Percentiles rank a stretch among this genome's conserved stretches.
Conservation (phyloP, 1,140 invertebrate species). For the Drosophila kikkawai region DNA sequence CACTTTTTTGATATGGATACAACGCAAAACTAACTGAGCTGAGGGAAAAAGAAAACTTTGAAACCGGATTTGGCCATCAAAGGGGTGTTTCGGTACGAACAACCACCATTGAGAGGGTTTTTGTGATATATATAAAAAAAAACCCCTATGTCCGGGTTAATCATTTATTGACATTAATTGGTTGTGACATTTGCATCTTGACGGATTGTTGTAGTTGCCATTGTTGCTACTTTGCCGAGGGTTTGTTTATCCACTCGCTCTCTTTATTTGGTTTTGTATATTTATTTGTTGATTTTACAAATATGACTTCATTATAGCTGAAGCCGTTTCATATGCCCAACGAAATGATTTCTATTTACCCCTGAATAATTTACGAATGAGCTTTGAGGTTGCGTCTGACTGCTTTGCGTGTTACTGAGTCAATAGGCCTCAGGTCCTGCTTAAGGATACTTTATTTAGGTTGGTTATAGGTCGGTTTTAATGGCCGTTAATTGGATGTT, state of each 20-base stretch:
- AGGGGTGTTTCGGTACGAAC: constrained; percentile 39
- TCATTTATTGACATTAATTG: constrained; percentile 84
- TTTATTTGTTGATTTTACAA: constrained; percentile 67
- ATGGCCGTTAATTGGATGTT: neutral
- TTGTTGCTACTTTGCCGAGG: constrained; percentile 74
- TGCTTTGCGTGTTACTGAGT: constrained; percentile 65
- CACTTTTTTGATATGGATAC: constrained; percentile 33
- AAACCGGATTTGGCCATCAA: constrained; percentile 52
- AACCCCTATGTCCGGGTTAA: constrained; percentile 40
- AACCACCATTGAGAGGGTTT: constrained; percentile 30
- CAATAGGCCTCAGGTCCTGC: constrained; percentile 56
- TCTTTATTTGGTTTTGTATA: constrained; percentile 13
- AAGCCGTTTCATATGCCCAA: constrained; percentile 46
- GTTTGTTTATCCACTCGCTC: constrained; percentile 61
- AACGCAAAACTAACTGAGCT: constrained; percentile 33
- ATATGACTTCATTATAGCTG: constrained; percentile 75
- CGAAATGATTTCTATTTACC: constrained; percentile 35
- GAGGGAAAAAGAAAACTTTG: constrained; percentile 19
- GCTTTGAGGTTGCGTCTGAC: constrained; percentile 58
- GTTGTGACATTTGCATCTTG: constrained; percentile 84
- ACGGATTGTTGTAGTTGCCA: constrained; percentile 80
- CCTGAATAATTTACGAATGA: constrained; percentile 77
- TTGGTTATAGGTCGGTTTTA: constrained; percentile 7
- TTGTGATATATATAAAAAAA: neutral
- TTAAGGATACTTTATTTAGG: constrained; percentile 11